phyloP scores from a whole-genome alignment of 2,113 vertebrate genomes.

The Crotalus tigris region DNA sequence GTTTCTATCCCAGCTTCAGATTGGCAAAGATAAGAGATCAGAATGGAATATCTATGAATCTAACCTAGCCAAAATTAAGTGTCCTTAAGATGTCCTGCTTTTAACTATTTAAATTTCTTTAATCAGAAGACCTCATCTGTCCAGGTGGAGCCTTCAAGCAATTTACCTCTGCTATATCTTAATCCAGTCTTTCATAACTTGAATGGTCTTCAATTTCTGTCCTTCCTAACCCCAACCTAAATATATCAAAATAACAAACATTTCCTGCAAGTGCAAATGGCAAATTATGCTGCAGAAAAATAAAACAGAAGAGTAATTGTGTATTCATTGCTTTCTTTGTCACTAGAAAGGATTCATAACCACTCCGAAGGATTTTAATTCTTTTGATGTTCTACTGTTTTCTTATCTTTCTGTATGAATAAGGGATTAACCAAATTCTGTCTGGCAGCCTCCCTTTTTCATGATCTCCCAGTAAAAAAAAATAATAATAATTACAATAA shows the following conservation, averaged over 20 bases:
- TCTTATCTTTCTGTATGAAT: not conserved
- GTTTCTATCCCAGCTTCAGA: not conserved
- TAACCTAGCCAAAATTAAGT: not conserved
- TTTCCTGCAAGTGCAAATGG: not conserved
- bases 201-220: not conserved
- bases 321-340: not conserved
- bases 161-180: not conserved
- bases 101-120: not conserved
- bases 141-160: not conserved
- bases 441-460: not conserved
- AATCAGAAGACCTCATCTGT: not conserved
- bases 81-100: not conserved
- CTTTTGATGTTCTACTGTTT: not conserved
- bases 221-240: not conserved
- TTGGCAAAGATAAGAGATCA: not conserved
- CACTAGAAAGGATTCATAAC: not conserved
- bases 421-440: not conserved
- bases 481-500: not conserved
- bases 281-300: not conserved
- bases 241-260: not conserved
- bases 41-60: not conserved
- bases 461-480: not conserved
- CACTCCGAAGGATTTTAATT: not conserved
- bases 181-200: not conserved
- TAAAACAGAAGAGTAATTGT: not conserved